phyloP scores from a whole-genome alignment of 2,797 vertebrate genomes.

The Onychomys leucogaster region DNA sequence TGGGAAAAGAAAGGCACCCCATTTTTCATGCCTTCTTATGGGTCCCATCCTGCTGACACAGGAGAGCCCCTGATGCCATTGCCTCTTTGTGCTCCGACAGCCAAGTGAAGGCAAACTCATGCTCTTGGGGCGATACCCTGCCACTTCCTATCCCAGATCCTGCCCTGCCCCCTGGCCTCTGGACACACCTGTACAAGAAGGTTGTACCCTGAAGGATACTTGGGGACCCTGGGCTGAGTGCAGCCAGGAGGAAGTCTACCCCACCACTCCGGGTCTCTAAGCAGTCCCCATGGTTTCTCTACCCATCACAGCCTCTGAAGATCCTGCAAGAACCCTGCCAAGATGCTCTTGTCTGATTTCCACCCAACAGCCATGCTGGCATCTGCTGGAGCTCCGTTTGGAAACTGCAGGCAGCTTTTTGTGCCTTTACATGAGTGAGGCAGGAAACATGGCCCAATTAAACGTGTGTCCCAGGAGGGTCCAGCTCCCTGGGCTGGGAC shows the following conservation, averaged over 20 bases:
- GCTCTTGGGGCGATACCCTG: not conserved
- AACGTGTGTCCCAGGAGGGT: not conserved
- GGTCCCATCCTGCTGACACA: not conserved
- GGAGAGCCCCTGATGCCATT: not conserved
- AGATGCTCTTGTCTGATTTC: not conserved
- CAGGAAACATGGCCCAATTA: not conserved
- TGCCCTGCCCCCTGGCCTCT: not conserved
- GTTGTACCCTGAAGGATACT: too few relatives aligned
- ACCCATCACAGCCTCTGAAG: not conserved
- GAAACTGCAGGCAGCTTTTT: not conserved
- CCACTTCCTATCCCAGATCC: not conserved
- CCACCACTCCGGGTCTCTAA: accelerated
- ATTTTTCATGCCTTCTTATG: not conserved
- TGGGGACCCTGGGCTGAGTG: not conserved
- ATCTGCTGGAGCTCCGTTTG: not conserved
- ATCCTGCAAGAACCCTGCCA: not conserved
- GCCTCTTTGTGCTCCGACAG: not conserved
- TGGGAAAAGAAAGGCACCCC: not conserved
- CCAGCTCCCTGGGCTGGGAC: not conserved
- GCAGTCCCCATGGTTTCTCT: accelerated
- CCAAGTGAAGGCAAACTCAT: not conserved
- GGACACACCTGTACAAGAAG: not conserved
- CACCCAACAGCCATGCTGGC: not conserved
- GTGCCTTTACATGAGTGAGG: not conserved
- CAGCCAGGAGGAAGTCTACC: not conserved